Conservation (phyloP, 2,888 invertebrate species). For the Carabus problematicus region DNA sequence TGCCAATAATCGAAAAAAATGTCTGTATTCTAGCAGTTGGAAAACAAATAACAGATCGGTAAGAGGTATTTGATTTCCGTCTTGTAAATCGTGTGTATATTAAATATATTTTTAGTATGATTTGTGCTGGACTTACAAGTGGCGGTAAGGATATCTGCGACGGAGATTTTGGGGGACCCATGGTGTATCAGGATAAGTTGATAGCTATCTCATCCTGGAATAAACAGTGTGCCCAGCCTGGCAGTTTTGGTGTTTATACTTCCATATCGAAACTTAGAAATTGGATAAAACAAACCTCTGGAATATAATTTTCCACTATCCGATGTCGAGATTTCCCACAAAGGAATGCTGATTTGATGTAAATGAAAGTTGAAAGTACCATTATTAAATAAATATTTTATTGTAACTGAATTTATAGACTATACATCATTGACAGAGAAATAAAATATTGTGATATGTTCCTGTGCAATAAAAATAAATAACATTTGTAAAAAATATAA, state of each 20-base stretch:
- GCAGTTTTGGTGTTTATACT: conserved; percentile 17
- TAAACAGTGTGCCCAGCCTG: conserved; percentile 8
- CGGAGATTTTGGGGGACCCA: conserved; percentile 24
- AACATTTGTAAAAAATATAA: too few relatives aligned
- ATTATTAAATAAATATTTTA: too few relatives aligned
- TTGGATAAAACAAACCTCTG: conserved; percentile 21
- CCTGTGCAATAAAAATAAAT: too few relatives aligned
- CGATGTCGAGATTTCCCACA: too few relatives aligned
- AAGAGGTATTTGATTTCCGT: too few relatives aligned
- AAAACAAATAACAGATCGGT: background rate
- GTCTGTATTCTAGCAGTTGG: background rate
- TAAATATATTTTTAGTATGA: background rate
- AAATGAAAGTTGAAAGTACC: background rate
- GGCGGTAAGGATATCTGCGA: conserved; percentile 22
- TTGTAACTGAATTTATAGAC: too few relatives aligned
- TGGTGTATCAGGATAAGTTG: conserved; percentile 7
- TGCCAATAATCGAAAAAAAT: background rate
- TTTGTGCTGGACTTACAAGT: conserved; percentile 21
- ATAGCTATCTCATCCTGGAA: conserved; percentile 13
- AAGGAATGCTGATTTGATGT: background rate
- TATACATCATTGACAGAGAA: too few relatives aligned
- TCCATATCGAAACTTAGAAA: conserved; percentile 6
- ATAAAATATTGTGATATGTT: too few relatives aligned
- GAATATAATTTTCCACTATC: conserved; percentile 12
- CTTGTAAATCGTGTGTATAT: background rate